These are phyloP conservation scores for Myanophis thanlyinensis DNA, from an alignment of 2,113 vertebrate species.

Conservation along the genomic window DNA sequence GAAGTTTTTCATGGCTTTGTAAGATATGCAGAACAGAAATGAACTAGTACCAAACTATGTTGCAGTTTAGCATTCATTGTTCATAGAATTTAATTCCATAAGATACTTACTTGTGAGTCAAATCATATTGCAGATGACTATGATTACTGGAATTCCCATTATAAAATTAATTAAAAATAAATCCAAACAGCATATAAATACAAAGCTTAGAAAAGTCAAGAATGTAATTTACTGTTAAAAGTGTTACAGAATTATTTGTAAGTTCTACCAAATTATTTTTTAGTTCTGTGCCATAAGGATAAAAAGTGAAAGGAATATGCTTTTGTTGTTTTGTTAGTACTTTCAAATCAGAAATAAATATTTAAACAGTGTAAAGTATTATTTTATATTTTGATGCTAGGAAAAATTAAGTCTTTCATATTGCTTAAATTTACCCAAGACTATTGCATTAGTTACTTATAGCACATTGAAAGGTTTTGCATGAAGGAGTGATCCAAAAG, in stretches of 20 bases:
- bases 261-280: constrained; percentile 17
- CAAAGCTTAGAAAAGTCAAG: not conserved
- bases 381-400: not conserved
- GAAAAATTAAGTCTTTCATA: not conserved
- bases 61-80: not conserved
- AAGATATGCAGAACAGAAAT: not conserved
- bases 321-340: not conserved
- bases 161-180: constrained; percentile 18
- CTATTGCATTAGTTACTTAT: not conserved
- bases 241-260: too few species aligned
- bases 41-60: not conserved
- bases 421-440: not conserved
- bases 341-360: too few species aligned
- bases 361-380: not conserved
- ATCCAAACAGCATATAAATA: constrained; percentile 11
- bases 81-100: constrained; percentile 25
- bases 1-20: constrained; percentile 16
- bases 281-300: not conserved
- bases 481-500: not conserved
- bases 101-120: constrained; percentile 20
- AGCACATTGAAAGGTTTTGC: not conserved
- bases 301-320: not conserved
- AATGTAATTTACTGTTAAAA: constrained; percentile 10
- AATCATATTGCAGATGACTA: not conserved
- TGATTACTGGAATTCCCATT: constrained; percentile 10